These are phyloP conservation scores for Ectobius pallidus DNA, from an alignment of 2,888 invertebrate species.

Conservation along the genomic window DNA sequence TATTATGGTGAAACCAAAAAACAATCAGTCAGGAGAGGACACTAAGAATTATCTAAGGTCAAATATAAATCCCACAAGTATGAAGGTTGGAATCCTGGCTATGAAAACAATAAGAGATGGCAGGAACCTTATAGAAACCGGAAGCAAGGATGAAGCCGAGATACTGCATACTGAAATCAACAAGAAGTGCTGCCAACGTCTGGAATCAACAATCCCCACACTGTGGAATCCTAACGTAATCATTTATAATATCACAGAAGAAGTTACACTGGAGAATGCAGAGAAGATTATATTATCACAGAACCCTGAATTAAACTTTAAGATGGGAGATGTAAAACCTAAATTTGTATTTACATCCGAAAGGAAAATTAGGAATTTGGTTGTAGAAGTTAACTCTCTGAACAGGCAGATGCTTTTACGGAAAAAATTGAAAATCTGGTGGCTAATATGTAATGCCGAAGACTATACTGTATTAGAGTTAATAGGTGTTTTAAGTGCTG, in stretches of 20 bases:
- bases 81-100: no score
- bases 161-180: neutral
- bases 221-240: constrained; percentile 1
- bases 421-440: neutral
- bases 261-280: neutral
- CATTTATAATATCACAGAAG: constrained; percentile 4
- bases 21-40: no score
- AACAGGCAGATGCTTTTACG: neutral
- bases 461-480: neutral
- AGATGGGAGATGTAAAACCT: neutral
- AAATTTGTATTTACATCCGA: neutral
- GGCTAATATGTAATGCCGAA: neutral
- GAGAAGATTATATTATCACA: neutral
- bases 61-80: no score
- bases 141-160: no score
- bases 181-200: neutral
- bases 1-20: no score
- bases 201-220: neutral
- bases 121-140: no score
- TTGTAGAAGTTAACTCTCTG: neutral
- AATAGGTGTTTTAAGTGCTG: neutral
- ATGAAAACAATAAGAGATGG: no score
- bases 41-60: no score
- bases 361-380: neutral
- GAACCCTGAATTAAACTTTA: neutral